Evolutionary conservation across 2,113 vertebrate genomes (phyloP).

Genomic region (Podarcis muralis): DNA sequence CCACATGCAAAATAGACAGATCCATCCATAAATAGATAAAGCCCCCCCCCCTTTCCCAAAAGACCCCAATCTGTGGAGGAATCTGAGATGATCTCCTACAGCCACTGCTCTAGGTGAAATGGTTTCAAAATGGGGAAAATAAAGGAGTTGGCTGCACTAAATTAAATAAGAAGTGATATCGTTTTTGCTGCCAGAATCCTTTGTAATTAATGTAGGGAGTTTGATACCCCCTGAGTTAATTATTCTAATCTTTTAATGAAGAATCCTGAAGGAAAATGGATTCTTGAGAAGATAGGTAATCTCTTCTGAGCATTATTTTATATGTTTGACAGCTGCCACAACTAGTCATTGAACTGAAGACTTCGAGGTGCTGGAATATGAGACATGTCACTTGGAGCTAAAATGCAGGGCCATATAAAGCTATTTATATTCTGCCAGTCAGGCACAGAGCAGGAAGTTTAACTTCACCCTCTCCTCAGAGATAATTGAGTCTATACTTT

Average conservation of each 20-base stretch:
- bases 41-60: too few species aligned
- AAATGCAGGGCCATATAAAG: background rate
- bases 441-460: background rate
- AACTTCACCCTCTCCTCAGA: background rate
- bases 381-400: background rate
- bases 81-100: too few species aligned
- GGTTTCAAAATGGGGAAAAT: too few species aligned
- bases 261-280: background rate
- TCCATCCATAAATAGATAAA: too few species aligned
- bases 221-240: background rate
- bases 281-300: background rate
- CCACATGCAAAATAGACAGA: too few species aligned
- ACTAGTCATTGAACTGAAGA: background rate
- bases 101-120: too few species aligned
- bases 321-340: background rate
- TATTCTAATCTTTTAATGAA: slow-evolving; percentile 15
- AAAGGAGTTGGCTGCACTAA: too few species aligned
- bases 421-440: background rate
- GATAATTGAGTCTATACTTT: background rate
- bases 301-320: slow-evolving; percentile 2
- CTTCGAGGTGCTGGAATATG: background rate
- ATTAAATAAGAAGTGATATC: too few species aligned
- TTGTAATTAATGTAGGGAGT: background rate
- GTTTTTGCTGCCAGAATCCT: too few species aligned
- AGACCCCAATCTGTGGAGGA: too few species aligned